phyloP scores from a whole-genome alignment of 37 sponge, comb jelly and placozoan species.

The Axinella damicornis region DNA sequence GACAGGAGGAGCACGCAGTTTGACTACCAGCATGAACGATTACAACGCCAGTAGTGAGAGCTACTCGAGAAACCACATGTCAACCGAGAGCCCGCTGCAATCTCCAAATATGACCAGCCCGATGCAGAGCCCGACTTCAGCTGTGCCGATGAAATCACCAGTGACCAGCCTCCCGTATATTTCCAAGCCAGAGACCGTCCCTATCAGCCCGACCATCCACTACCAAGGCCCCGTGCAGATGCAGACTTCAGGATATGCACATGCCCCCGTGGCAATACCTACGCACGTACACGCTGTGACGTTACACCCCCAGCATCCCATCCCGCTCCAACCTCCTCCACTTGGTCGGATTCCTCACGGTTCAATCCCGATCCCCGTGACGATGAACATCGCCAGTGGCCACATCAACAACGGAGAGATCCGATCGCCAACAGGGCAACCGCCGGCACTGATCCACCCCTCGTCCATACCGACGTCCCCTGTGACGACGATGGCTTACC shows the following conservation, averaged over 20 bases:
- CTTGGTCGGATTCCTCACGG: conserved; percentile 14
- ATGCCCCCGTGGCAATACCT: background rate
- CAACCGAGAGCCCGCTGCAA: background rate
- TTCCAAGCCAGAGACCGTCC: conserved; percentile 3
- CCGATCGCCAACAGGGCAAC: conserved; percentile 31
- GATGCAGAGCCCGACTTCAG: conserved; percentile 67
- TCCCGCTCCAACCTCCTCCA: conserved; percentile 52
- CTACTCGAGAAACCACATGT: too few relatives aligned
- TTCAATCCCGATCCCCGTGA: background rate
- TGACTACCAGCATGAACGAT: too few relatives aligned
- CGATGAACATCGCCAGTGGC: background rate
- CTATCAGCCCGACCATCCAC: conserved; percentile 23
- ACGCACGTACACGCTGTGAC: conserved; percentile 1
- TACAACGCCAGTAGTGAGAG: too few relatives aligned
- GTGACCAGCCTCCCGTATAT: conserved; percentile 8
- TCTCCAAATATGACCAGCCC: conserved; percentile 37
- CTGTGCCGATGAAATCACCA: conserved; percentile 30
- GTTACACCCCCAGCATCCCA: background rate
- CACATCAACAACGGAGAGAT: conserved; percentile 41
- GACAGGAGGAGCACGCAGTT: too few relatives aligned
- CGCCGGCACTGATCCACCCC: conserved; percentile 22
- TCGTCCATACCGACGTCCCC: conserved; percentile 11
- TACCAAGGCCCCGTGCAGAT: background rate
- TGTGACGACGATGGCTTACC: conserved; percentile 14
- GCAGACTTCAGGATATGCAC: background rate